Evolutionary conservation across 2,797 vertebrate species (phyloP), one percentile per base, ranked within the genome.

Genomic region (Macropus fuliginosus): DNA sequence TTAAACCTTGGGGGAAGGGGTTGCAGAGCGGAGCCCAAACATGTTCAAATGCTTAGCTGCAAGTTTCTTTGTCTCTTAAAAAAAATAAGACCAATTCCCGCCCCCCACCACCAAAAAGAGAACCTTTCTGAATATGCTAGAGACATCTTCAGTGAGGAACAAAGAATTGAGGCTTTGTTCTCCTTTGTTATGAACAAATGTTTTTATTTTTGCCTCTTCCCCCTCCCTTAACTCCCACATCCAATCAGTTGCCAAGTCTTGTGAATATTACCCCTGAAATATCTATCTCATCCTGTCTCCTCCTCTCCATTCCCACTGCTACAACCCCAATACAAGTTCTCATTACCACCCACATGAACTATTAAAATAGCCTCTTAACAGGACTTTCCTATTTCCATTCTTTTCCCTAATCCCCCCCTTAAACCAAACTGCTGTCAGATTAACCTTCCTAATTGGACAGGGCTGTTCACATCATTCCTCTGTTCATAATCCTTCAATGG

Each of bases 151-250:
- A 40, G 31, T 66, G 31, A 81, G 57, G 56, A 92, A 81, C 12
- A 56, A 0, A 66, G 59, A 56, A 54, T 0, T 21, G 14, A 57
- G 74, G 31, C 28, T 91, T 92, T 57, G 50, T 14, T 94, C 59
- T 93, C 90, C 54, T 93, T 92, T 81, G 40, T 93, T 92, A 66
- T 46, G 55, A 87, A 27, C 74, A 87, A 87, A 87, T 87, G 74
- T 87, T 87, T 87, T 87, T 87, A 87, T 87, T 87, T 87, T 87
- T 87, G 74, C 46, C 74, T 87, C 74, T 87, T 87, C 40, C 21
- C 40, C 74, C 74, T 87, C 40, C 74, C 40, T 87, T 27, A 87
- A n/a, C 74, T 87, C 74, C 74, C 40, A 87, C 74, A 87, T 87
- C 40, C 40, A 87, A 87, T 87, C 74, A 87, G 40, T 46, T 87